phyloP scores from a whole-genome alignment of 2,888 invertebrate genomes.

The Cosmia pyralina region DNA sequence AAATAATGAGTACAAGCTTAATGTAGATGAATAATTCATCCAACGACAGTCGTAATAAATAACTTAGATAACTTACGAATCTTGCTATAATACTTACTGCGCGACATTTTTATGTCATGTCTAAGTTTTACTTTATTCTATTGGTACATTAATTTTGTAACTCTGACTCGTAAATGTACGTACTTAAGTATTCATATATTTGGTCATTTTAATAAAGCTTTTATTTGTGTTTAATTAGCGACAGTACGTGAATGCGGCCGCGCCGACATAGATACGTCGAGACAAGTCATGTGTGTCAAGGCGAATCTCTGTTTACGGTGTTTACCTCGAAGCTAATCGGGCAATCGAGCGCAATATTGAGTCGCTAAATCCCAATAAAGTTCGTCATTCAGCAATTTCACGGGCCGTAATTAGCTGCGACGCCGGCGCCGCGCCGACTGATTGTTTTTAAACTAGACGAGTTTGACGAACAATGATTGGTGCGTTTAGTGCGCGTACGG shows the following conservation, averaged over 20 bases:
- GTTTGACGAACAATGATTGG: slow-evolving; percentile 78
- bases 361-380: slow-evolving; percentile 78
- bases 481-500: slow-evolving; percentile 73
- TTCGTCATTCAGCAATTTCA: slow-evolving; percentile 81
- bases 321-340: slow-evolving; percentile 63
- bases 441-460: slow-evolving; percentile 75
- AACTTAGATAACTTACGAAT: slow-evolving; percentile 17
- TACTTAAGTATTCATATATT: slow-evolving; percentile 64
- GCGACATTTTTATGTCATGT: slow-evolving; percentile 49
- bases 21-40: slow-evolving; percentile 13
- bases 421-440: slow-evolving; percentile 41
- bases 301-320: slow-evolving; percentile 74
- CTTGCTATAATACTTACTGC: slow-evolving; percentile 42
- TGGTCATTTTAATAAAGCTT: slow-evolving; percentile 77
- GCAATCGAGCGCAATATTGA: slow-evolving; percentile 68
- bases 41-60: slow-evolving; percentile 33
- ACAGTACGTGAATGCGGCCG: slow-evolving; percentile 73
- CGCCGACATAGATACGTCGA: slow-evolving; percentile 56
- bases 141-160: slow-evolving; percentile 69
- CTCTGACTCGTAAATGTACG: slow-evolving; percentile 66
- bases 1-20: background rate
- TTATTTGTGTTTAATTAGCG: slow-evolving; percentile 84
- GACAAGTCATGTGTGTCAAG: slow-evolving; percentile 80
- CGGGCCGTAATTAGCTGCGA: slow-evolving; percentile 75
- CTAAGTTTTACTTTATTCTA: slow-evolving; percentile 50